Percentiles rank a stretch among this genome's conserved stretches.
Conservation (phyloP, 2,888 invertebrate species). For the Resseliella maxima region DNA sequence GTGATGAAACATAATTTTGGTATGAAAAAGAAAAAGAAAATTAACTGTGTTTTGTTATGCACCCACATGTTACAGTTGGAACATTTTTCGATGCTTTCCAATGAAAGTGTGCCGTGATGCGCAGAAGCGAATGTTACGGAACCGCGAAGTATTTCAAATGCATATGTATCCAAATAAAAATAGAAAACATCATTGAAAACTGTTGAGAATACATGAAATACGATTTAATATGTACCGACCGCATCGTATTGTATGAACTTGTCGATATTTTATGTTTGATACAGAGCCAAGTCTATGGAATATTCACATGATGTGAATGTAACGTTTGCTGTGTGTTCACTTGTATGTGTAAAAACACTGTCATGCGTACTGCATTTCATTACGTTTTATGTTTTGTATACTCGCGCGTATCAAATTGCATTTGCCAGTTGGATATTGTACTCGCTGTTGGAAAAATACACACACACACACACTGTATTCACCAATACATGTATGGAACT, state of each 20-base stretch:
- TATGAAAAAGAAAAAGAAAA: neutral
- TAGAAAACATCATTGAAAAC: neutral
- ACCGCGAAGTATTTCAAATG: neutral
- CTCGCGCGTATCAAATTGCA: neutral
- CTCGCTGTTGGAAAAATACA: neutral
- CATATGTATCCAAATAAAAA: slow-evolving; percentile 23
- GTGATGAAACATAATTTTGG: neutral
- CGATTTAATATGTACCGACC: too few species aligned
- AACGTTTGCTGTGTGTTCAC: neutral
- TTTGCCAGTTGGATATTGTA: neutral
- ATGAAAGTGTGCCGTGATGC: neutral
- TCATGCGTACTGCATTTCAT: slow-evolving; percentile 46
- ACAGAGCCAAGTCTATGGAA: neutral
- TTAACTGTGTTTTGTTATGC: neutral
- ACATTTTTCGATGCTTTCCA: slow-evolving; percentile 11
- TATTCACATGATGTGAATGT: slow-evolving; percentile 8
- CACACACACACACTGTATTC: neutral
- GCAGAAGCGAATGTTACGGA: neutral
- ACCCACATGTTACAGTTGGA: slow-evolving; percentile 40
- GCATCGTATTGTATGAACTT: too few species aligned
- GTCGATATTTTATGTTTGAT: too few species aligned
- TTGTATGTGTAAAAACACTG: neutral
- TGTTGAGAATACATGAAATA: neutral
- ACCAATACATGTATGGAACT: neutral
- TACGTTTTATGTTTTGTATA: slow-evolving; percentile 32